A percentile compares a stretch with the other conserved stretches of the same genome.
These are phyloP conservation scores for Watsonalla cultraria DNA, from an alignment of 2,888 invertebrate genomes.

Conservation along the genomic window DNA sequence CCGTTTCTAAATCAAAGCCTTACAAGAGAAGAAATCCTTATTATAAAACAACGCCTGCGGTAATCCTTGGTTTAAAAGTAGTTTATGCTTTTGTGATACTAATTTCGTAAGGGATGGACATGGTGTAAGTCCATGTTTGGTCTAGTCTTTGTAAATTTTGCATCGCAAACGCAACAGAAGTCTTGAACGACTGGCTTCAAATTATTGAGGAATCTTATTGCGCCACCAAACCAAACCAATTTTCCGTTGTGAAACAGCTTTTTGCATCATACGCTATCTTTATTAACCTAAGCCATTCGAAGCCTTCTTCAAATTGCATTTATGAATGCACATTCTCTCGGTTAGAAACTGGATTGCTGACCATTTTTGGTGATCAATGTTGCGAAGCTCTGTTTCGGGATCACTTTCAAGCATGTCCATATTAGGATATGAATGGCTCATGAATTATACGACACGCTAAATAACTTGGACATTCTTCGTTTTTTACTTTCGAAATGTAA, in stretches of 20 bases:
- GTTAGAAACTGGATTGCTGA: constrained; percentile 59
- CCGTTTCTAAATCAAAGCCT: too few relatives aligned
- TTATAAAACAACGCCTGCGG: too few relatives aligned
- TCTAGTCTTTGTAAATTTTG: too few relatives aligned
- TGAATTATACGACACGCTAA: constrained; percentile 64
- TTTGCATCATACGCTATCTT: not conserved
- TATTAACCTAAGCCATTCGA: constrained; percentile 7
- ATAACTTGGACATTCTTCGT: constrained; percentile 36
- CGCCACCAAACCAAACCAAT: not conserved
- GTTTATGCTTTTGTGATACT: too few relatives aligned
- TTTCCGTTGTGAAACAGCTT: not conserved
- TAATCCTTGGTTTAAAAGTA: too few relatives aligned
- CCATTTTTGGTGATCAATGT: constrained; percentile 48
- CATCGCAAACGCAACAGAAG: too few relatives aligned
- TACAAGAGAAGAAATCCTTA: too few relatives aligned
- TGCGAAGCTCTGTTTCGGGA: constrained; percentile 55
- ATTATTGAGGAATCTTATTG: not conserved
- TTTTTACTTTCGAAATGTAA: constrained; percentile 17
- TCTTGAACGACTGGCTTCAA: too few relatives aligned
- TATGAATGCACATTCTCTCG: constrained; percentile 31
- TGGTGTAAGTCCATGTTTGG: too few relatives aligned
- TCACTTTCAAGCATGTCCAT: constrained; percentile 64
- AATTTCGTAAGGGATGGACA: too few relatives aligned
- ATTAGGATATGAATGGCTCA: constrained; percentile 71
- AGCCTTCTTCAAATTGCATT: constrained; percentile 15